phyloP scores from a whole-genome alignment of 2,888 invertebrate genomes.

The Miltochrista miniata region DNA sequence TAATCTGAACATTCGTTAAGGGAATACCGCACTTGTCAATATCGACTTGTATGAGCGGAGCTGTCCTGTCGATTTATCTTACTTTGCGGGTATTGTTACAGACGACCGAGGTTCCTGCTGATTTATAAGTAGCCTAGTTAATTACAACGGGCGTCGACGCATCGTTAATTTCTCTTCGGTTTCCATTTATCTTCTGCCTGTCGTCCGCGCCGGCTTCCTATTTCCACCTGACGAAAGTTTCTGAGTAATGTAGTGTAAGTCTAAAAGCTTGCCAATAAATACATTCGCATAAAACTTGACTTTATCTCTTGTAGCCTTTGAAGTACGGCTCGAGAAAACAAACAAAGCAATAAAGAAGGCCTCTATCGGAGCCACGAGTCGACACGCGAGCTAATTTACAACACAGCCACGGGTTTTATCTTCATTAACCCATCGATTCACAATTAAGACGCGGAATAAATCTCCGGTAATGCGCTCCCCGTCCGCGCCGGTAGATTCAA shows the following conservation, averaged over 20 bases:
- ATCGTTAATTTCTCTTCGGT: constrained; percentile 67
- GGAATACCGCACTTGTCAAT: constrained; percentile 71
- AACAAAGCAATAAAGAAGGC: constrained; percentile 83
- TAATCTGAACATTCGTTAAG: constrained; percentile 52
- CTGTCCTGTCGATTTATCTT: constrained; percentile 79
- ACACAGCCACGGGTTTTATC: constrained; percentile 83
- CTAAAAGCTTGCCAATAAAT: constrained; percentile 62
- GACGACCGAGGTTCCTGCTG: constrained; percentile 68
- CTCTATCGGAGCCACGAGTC: constrained; percentile 82
- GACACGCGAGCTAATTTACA: constrained; percentile 84
- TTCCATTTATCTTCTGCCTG: constrained; percentile 59
- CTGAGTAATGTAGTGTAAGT: constrained; percentile 47
- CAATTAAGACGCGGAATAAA: constrained; percentile 84
- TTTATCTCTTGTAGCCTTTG: constrained; percentile 81
- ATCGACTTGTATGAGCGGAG: constrained; percentile 70
- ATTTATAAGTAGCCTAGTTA: constrained; percentile 78
- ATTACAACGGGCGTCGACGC: constrained; percentile 70
- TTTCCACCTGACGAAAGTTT: constrained; percentile 49
- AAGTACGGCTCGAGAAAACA: constrained; percentile 81
- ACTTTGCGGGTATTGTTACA: constrained; percentile 78
- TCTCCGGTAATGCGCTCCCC: constrained; percentile 81
- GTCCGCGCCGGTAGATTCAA: constrained; percentile 81
- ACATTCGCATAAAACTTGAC: constrained; percentile 77
- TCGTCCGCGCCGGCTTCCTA: constrained; percentile 51
- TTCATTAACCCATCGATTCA: constrained; percentile 84